A percentile compares a stretch with the other conserved stretches of the same genome.
phyloP scores from a whole-genome alignment of 2,888 invertebrate genomes.

The Deilephila porcellus region DNA sequence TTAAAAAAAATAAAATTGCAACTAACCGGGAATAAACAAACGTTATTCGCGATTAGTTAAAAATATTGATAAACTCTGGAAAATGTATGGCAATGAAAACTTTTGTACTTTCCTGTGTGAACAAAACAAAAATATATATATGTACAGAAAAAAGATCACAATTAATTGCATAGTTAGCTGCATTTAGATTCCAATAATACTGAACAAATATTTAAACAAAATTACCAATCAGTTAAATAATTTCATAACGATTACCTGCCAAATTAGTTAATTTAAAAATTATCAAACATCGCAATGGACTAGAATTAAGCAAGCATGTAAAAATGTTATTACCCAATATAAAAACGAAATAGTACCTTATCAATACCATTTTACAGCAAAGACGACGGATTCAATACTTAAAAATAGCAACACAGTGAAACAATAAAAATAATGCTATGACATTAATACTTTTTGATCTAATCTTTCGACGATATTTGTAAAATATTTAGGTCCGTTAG shows the following conservation, averaged over 20 bases:
- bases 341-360: slow-evolving; percentile 28
- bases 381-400: background rate
- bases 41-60: background rate
- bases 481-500: background rate
- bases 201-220: slow-evolving; percentile 34
- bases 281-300: slow-evolving; percentile 10
- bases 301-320: slow-evolving; percentile 22
- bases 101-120: slow-evolving; percentile 8
- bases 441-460: background rate
- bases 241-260: slow-evolving; percentile 16
- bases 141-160: slow-evolving; percentile 8
- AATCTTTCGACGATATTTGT: background rate
- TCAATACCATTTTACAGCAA: slow-evolving; percentile 26
- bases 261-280: slow-evolving; percentile 12
- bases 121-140: slow-evolving; percentile 3
- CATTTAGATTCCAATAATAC: slow-evolving; percentile 35
- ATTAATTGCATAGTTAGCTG: slow-evolving; percentile 45
- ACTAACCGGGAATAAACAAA: background rate
- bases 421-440: background rate
- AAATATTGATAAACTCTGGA: background rate
- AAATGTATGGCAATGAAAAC: background rate
- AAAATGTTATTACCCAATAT: slow-evolving; percentile 44
- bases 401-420: slow-evolving; percentile 12
- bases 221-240: slow-evolving; percentile 33
- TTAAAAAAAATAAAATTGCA: background rate